A percentile compares a stretch with the other conserved stretches of the same genome.
Conservation (phyloP, 1,140 invertebrate species). For the Macrobrachium nipponense region DNA sequence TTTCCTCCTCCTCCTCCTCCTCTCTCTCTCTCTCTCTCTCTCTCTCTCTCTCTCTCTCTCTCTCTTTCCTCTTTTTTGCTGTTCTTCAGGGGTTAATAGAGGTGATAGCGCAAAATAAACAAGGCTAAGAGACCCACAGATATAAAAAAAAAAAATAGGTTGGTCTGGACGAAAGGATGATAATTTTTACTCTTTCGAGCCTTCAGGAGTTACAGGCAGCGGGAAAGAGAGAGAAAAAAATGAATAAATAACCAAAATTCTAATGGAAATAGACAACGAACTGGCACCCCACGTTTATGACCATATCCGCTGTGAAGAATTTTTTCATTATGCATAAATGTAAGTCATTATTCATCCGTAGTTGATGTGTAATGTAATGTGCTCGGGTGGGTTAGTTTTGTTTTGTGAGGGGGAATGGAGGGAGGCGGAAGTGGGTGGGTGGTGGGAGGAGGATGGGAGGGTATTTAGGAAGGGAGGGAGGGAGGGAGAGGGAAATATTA, state of each 20-base stretch:
- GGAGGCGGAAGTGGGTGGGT: neutral
- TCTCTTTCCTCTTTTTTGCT: neutral
- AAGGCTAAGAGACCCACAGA: no score
- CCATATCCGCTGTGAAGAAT: conserved; percentile 60
- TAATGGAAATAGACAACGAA: conserved; percentile 52
- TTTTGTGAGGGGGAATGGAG: conserved; percentile 1
- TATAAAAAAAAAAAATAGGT: no score
- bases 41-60: no score
- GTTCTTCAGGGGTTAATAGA: neutral
- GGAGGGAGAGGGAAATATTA: conserved; percentile 17
- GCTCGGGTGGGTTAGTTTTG: neutral
- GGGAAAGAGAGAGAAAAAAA: conserved; percentile 6
- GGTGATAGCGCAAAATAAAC: neutral
- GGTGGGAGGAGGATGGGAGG: neutral
- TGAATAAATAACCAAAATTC: conserved; percentile 50
- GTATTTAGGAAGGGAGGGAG: neutral
- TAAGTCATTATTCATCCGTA: conserved; percentile 59
- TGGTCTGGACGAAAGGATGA: no score
- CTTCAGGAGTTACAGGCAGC: neutral
- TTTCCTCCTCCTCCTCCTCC: no score
- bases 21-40: no score
- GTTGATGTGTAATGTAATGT: conserved; percentile 61
- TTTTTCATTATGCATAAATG: conserved; percentile 62
- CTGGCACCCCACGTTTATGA: conserved; percentile 57
- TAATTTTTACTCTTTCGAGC: neutral